These are phyloP conservation scores for Rhinella marina DNA, from an alignment of 2,797 vertebrate species.

Conservation along the genomic window DNA sequence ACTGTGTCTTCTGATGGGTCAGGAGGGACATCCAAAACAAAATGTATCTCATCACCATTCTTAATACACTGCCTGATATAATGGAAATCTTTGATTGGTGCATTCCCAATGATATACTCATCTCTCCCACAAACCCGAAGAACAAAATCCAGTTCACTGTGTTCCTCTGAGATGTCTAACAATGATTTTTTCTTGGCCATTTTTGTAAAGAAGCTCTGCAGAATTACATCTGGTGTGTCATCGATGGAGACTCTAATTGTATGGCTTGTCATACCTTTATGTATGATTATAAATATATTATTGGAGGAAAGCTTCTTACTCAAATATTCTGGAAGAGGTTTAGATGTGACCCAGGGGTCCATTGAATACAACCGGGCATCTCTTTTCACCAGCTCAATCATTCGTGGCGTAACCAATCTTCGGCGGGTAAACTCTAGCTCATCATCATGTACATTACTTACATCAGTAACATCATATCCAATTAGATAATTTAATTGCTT, in stretches of 20 bases:
- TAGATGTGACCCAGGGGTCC: slow-evolving; percentile 92
- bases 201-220: slow-evolving; percentile 87
- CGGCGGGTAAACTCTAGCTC: slow-evolving; percentile 96
- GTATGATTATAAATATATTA: slow-evolving; percentile 89
- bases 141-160: slow-evolving; percentile 87
- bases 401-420: slow-evolving; percentile 89
- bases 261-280: slow-evolving; percentile 88
- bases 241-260: slow-evolving; percentile 92
- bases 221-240: slow-evolving; percentile 85
- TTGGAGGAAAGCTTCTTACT: slow-evolving; percentile 85
- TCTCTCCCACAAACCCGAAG: slow-evolving; percentile 94
- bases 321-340: slow-evolving; percentile 87
- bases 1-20: slow-evolving; percentile 85
- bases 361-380: slow-evolving; percentile 90
- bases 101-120: slow-evolving; percentile 90
- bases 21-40: slow-evolving; percentile 86
- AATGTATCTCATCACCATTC: slow-evolving; percentile 92
- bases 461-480: slow-evolving; percentile 94
- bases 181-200: slow-evolving; percentile 89
- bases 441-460: slow-evolving; percentile 96
- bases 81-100: slow-evolving; percentile 89
- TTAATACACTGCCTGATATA: slow-evolving; percentile 96
- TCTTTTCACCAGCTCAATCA: slow-evolving; percentile 85
- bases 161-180: slow-evolving; percentile 86
- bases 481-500: slow-evolving; percentile 89